These are phyloP conservation scores for Liopterus haemorrhoidalis DNA, from an alignment of 2,888 invertebrate genomes.

Conservation along the genomic window DNA sequence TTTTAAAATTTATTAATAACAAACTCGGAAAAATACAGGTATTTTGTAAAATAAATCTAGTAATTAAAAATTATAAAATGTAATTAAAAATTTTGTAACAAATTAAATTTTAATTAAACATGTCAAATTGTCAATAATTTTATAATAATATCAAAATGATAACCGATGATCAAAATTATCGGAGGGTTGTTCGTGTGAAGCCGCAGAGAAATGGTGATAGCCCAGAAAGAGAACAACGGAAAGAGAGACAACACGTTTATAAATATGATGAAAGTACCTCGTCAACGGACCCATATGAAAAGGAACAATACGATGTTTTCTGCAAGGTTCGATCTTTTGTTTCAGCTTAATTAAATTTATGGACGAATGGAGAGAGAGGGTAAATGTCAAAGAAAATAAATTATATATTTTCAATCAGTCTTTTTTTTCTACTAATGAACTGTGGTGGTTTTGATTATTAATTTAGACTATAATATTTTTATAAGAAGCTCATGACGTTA, in stretches of 20 bases:
- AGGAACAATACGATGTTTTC: slow-evolving; percentile 39
- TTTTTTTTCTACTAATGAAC: no score
- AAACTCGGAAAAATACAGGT: background rate
- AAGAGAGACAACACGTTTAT: slow-evolving; percentile 9
- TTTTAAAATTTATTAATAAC: background rate
- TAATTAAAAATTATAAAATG: no score
- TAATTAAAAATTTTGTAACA: no score
- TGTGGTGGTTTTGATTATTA: no score
- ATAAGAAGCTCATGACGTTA: no score
- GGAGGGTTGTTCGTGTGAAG: slow-evolving; percentile 39
- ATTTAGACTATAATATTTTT: no score
- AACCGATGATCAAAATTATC: slow-evolving; percentile 36
- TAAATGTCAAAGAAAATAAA: no score
- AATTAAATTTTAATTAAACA: background rate
- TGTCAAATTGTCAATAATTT: background rate
- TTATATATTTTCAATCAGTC: no score
- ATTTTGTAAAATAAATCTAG: background rate
- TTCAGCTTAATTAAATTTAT: no score
- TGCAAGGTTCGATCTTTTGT: slow-evolving; percentile 40
- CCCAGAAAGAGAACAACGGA: slow-evolving; percentile 7
- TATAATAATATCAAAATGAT: slow-evolving; percentile 31
- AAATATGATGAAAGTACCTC: slow-evolving; percentile 25
- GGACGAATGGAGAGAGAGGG: no score
- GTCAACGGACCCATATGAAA: slow-evolving; percentile 32
- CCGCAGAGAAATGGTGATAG: slow-evolving; percentile 31